Evolutionary conservation across 2,113 vertebrate species (phyloP).

Genomic region (Thermophis baileyi): DNA sequence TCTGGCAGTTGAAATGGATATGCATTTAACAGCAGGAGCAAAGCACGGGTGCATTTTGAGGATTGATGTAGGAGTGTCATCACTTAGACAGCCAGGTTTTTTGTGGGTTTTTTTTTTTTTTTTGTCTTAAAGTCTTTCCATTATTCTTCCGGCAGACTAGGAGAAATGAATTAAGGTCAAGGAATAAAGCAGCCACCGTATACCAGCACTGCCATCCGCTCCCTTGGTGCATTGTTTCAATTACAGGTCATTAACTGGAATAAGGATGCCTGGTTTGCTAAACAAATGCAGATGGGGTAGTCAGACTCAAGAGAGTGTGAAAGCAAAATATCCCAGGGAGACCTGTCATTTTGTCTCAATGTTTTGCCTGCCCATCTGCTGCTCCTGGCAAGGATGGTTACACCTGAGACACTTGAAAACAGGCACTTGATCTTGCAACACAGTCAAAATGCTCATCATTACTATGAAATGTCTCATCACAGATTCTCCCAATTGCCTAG

Average conservation of each 20-base stretch:
- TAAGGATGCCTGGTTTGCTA: neutral
- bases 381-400: neutral
- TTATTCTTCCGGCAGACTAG: slow-evolving; percentile 58
- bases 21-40: slow-evolving; percentile 64
- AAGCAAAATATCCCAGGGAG: slow-evolving; percentile 8
- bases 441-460: neutral
- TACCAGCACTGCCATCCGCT: slow-evolving; percentile 46
- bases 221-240: slow-evolving; percentile 42
- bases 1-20: slow-evolving; percentile 67
- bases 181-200: slow-evolving; percentile 35
- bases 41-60: slow-evolving; percentile 69
- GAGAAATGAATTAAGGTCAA: slow-evolving; percentile 54
- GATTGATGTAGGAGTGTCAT: slow-evolving; percentile 67
- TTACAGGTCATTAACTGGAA: slow-evolving; percentile 54
- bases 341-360: neutral
- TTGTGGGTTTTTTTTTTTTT: slow-evolving; percentile 58
- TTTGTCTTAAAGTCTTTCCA: slow-evolving; percentile 67
- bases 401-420: neutral
- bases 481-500: neutral
- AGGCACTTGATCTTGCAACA: accelerated
- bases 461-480: accelerated
- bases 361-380: neutral
- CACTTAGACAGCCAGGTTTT: slow-evolving; percentile 59
- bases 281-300: neutral
- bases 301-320: slow-evolving; percentile 4